Conservation (phyloP, 2,797 vertebrate genomes). For the Zenarchopterus dispar region DNA sequence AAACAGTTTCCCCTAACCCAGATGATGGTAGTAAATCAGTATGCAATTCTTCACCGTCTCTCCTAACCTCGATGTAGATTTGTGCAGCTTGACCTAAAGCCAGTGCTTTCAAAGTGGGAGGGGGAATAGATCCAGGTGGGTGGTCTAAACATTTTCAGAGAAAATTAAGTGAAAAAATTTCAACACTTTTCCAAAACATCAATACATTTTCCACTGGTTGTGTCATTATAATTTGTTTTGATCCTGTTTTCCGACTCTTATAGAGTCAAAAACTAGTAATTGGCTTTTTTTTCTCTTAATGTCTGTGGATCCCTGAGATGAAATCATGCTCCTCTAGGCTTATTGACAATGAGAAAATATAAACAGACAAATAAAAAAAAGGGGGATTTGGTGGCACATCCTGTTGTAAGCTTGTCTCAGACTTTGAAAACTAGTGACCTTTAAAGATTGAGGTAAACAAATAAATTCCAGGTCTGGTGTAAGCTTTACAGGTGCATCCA, state of each 20-base stretch:
- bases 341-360: background rate
- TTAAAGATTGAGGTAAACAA: background rate
- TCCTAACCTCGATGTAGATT: background rate
- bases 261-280: background rate
- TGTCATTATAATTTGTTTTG: too few relatives aligned
- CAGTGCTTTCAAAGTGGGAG: background rate
- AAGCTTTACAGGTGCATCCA: background rate
- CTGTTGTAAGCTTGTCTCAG: background rate
- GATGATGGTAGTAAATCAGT: conserved; percentile 4
- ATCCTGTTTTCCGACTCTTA: too few relatives aligned
- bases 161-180: too few relatives aligned
- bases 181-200: too few relatives aligned
- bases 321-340: background rate
- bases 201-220: too few relatives aligned
- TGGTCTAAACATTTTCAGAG: too few relatives aligned
- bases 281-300: background rate
- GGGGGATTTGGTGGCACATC: background rate
- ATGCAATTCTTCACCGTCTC: background rate
- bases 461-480: background rate
- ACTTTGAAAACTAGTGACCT: background rate
- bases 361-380: background rate
- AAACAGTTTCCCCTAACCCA: too few relatives aligned
- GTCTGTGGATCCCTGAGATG: background rate
- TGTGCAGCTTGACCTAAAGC: background rate
- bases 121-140: background rate